Percentiles rank a stretch among this genome's conserved stretches.
Evolutionary conservation across 1,140 invertebrate genomes (phyloP).

Genomic region (Hylyphantes graminicola): DNA sequence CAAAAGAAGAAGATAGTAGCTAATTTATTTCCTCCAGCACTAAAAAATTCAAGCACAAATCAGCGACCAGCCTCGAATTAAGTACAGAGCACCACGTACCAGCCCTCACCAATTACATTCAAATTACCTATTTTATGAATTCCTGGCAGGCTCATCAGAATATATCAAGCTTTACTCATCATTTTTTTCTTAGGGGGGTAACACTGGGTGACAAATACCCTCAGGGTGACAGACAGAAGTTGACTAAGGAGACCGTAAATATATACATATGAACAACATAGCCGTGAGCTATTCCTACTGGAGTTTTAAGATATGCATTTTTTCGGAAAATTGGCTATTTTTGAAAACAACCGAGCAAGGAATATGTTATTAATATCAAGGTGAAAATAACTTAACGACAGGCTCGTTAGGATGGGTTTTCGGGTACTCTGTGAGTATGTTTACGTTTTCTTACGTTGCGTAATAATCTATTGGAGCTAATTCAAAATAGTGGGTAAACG

Average conservation of each 20-base stretch:
- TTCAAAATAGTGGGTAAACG: too few species aligned
- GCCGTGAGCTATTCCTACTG: neutral
- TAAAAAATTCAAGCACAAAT: too few species aligned
- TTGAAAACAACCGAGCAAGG: neutral
- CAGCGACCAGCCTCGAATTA: too few species aligned
- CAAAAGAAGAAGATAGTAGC: too few species aligned
- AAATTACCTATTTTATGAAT: too few species aligned
- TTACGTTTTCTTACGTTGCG: too few species aligned
- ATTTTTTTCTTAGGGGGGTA: neutral
- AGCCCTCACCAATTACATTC: too few species aligned
- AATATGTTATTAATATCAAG: conserved; percentile 14
- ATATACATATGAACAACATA: neutral
- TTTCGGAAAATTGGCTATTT: neutral
- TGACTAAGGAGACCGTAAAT: neutral
- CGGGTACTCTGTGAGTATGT: too few species aligned
- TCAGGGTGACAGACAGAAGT: neutral
- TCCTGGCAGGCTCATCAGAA: too few species aligned
- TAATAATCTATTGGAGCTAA: too few species aligned
- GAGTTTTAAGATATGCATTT: neutral
- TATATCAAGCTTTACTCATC: neutral
- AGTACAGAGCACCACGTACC: too few species aligned
- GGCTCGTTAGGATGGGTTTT: conserved; percentile 1
- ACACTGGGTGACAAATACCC: neutral
- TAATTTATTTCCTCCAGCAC: too few species aligned
- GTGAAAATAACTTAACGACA: conserved; percentile 12